Evolutionary conservation across 2,888 invertebrate genomes (phyloP).

Genomic region (Sinotaia quadrata): DNA sequence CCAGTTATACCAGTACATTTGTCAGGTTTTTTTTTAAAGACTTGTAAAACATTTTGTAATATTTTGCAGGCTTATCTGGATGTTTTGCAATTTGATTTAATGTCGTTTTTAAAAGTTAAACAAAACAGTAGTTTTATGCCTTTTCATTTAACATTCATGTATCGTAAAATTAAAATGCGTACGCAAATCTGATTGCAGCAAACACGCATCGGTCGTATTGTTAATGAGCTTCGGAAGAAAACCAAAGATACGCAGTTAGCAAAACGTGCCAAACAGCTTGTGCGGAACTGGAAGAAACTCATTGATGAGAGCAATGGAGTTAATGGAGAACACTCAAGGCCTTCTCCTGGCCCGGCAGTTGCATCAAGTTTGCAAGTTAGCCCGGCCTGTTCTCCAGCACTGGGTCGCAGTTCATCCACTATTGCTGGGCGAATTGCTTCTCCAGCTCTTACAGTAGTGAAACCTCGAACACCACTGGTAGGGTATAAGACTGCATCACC

Average conservation of each 20-base stretch:
- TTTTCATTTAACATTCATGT: no score
- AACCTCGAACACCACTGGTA: background rate
- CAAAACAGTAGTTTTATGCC: no score
- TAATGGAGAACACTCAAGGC: conserved; percentile 61
- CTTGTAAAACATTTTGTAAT: no score
- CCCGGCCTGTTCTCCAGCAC: conserved; percentile 31
- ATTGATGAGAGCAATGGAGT: conserved; percentile 72
- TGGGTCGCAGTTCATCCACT: conserved; percentile 12
- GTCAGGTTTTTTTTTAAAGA: no score
- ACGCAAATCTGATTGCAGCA: conserved; percentile 77
- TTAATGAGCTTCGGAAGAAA: conserved; percentile 91
- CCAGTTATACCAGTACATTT: no score
- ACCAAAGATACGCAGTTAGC: conserved; percentile 88
- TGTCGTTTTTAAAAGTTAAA: no score
- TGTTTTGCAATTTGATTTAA: no score
- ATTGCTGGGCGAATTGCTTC: conserved; percentile 18
- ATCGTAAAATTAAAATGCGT: no score
- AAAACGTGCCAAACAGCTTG: conserved; percentile 90
- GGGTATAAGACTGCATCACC: conserved; percentile 23
- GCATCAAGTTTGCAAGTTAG: conserved; percentile 27
- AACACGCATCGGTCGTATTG: conserved; percentile 93
- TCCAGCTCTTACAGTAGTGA: conserved; percentile 24
- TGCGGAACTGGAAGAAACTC: conserved; percentile 93
- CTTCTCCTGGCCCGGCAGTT: conserved; percentile 9
- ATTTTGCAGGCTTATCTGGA: no score